phyloP scores from a whole-genome alignment of 2,888 invertebrate species.

The Apamea anceps region DNA sequence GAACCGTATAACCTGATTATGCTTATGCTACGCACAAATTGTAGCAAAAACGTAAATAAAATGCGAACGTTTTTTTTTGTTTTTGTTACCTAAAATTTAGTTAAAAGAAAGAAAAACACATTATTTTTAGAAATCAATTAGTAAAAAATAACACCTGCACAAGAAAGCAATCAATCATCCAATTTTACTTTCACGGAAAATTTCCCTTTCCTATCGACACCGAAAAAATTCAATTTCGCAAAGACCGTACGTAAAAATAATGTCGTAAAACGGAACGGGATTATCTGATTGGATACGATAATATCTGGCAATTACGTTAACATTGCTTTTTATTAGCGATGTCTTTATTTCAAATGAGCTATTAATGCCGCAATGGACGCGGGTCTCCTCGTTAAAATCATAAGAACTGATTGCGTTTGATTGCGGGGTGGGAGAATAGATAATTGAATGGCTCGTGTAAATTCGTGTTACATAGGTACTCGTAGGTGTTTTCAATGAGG shows the following conservation, averaged over 20 bases:
- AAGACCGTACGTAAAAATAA: constrained; percentile 64
- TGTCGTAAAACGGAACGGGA: constrained; percentile 65
- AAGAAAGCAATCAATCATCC: constrained; percentile 35
- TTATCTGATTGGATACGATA: constrained; percentile 67
- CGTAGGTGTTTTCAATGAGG: constrained; percentile 14
- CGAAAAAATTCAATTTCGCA: constrained; percentile 58
- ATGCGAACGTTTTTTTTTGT: neutral
- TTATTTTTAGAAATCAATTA: constrained; percentile 24
- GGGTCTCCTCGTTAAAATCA: constrained; percentile 60
- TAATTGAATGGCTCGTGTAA: constrained; percentile 49
- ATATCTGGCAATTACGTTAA: constrained; percentile 62
- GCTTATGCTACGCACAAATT: neutral
- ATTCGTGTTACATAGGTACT: constrained; percentile 19
- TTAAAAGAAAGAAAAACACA: neutral
- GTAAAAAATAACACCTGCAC: constrained; percentile 34
- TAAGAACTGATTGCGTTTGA: constrained; percentile 62
- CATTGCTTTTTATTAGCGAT: constrained; percentile 66
- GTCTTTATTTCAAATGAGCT: constrained; percentile 64
- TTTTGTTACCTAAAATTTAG: neutral
- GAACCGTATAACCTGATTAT: too few species aligned
- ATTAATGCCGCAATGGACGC: constrained; percentile 62
- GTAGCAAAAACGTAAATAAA: neutral
- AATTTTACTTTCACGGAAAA: constrained; percentile 27
- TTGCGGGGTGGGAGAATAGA: constrained; percentile 39
- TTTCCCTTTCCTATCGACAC: constrained; percentile 17